These are phyloP conservation scores for Aphelenchoides fujianensis DNA, from an alignment of 1,140 invertebrate genomes.

Conservation along the genomic window DNA sequence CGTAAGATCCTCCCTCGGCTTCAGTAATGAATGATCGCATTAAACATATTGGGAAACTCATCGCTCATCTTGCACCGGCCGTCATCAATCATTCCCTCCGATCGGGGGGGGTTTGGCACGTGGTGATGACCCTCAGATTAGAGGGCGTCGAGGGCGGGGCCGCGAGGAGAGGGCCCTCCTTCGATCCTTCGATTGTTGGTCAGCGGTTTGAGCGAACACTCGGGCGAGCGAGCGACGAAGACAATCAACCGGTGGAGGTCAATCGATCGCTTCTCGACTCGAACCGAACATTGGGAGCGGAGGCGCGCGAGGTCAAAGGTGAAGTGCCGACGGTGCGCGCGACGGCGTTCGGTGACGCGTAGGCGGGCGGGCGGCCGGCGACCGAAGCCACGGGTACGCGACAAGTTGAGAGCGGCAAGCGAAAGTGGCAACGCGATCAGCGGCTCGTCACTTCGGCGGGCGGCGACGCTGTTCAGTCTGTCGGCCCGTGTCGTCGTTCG, in stretches of 20 bases:
- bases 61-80: background rate
- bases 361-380: too few relatives aligned
- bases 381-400: too few relatives aligned
- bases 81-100: background rate
- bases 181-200: too few relatives aligned
- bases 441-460: too few relatives aligned
- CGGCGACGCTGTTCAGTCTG: background rate
- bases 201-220: background rate
- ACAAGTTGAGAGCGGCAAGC: background rate
- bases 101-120: background rate
- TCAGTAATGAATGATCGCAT: too few relatives aligned
- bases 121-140: background rate
- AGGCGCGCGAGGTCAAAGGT: conserved; percentile 18
- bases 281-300: background rate
- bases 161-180: background rate
- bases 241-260: background rate
- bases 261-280: background rate
- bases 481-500: too few relatives aligned
- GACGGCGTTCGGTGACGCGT: too few relatives aligned
- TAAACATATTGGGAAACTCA: too few relatives aligned
- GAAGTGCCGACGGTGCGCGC: background rate
- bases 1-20: too few relatives aligned
- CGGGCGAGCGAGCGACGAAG: background rate
- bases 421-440: conserved; percentile 5
- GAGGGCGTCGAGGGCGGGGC: background rate